These are phyloP conservation scores for Antechinus flavipes DNA, from an alignment of 2,113 vertebrate species.

Conservation along the genomic window DNA sequence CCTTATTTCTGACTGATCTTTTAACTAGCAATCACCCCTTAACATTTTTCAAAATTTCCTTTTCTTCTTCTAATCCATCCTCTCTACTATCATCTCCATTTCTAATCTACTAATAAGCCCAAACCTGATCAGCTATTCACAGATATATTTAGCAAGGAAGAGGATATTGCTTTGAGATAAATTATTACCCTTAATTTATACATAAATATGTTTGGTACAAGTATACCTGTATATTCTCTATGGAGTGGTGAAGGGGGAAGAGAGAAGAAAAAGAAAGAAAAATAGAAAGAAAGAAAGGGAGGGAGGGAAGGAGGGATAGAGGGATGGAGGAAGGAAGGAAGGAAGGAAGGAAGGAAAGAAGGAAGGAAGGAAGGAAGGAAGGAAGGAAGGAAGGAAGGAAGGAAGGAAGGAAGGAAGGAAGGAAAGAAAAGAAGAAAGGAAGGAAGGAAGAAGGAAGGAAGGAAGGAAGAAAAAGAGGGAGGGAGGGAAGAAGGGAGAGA, in stretches of 20 bases:
- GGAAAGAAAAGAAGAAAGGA: background rate
- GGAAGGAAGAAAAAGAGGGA: background rate
- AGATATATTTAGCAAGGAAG: constrained; percentile 36
- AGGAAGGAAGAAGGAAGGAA: background rate
- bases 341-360: background rate
- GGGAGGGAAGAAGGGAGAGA: no score
- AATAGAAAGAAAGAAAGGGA: no score
- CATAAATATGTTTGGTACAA: constrained; percentile 30
- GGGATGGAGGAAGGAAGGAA: no score
- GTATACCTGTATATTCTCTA: background rate
- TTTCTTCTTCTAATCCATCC: background rate
- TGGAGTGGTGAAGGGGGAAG: background rate
- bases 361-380: no score
- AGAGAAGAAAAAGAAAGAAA: background rate
- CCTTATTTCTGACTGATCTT: background rate
- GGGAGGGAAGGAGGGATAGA: no score
- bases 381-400: background rate
- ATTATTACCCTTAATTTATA: constrained; percentile 29
- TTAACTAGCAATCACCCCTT: background rate
- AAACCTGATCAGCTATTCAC: background rate
- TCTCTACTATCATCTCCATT: background rate
- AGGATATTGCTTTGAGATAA: constrained; percentile 29
- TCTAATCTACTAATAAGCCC: constrained; percentile 2
- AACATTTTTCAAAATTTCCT: constrained; percentile 8
- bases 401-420: background rate